Percentiles rank a stretch among this genome's conserved stretches.
Conservation (phyloP, 2,797 vertebrate genomes). For the Oreortyx pictus region DNA sequence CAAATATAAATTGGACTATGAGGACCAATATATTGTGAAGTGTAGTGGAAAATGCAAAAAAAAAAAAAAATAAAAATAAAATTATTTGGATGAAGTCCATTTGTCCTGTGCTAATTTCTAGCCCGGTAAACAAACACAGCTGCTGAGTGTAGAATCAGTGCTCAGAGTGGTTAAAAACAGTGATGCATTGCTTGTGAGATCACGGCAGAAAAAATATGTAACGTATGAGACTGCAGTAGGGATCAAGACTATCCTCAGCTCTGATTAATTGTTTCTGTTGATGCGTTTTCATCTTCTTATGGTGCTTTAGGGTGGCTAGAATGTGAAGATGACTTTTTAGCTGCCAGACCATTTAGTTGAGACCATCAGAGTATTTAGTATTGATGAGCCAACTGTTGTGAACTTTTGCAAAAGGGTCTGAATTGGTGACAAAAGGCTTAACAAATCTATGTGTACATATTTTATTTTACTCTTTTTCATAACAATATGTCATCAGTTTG, state of each 20-base stretch:
- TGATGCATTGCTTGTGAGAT: conserved; percentile 74
- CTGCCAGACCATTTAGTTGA: conserved; percentile 15
- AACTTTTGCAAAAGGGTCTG: conserved; percentile 33
- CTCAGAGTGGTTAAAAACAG: conserved; percentile 76
- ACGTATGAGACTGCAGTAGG: conserved; percentile 43
- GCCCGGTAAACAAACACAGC: conserved; percentile 86
- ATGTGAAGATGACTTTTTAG: conserved; percentile 11
- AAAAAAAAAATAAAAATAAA: not conserved
- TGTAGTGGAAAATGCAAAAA: conserved; percentile 74
- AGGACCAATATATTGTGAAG: conserved; percentile 77
- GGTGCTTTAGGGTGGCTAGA: conserved; percentile 28
- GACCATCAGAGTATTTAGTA: not conserved
- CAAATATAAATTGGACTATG: conserved; percentile 69
- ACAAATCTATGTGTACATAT: not conserved
- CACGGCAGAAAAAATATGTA: conserved; percentile 66
- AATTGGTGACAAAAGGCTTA: not conserved
- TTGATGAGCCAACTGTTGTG: not conserved
- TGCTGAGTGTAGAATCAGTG: conserved; percentile 76
- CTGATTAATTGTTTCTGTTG: conserved; percentile 62
- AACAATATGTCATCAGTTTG: not conserved
- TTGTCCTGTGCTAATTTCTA: conserved; percentile 79
- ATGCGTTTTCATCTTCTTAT: conserved; percentile 32
- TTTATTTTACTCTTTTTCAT: conserved; percentile 24
- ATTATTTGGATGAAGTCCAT: conserved; percentile 72
- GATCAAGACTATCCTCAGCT: conserved; percentile 27